Percentiles rank a stretch among this genome's conserved stretches.
Conservation (phyloP, 1,140 invertebrate genomes). For the Anoplolepis gracilipes region DNA sequence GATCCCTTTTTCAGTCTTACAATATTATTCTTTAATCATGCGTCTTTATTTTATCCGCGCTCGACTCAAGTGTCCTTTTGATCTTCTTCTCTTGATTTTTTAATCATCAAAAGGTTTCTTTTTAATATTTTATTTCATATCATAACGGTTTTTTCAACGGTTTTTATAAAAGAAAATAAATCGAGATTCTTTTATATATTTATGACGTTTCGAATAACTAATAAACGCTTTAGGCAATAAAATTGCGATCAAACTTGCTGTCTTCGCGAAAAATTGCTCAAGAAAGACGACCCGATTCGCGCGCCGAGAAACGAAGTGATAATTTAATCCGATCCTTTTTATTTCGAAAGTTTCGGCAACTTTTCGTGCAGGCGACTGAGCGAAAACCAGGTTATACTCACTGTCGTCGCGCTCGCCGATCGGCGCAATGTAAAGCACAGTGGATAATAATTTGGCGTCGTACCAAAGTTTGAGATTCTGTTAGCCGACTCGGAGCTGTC, state of each 20-base stretch:
- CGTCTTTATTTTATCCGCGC: background rate
- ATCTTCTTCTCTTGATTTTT: background rate
- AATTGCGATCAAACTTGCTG: slow-evolving; percentile 16
- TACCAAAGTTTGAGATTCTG: slow-evolving; percentile 77
- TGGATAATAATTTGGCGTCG: slow-evolving; percentile 77
- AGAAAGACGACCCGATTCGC: slow-evolving; percentile 18
- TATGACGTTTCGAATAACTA: background rate
- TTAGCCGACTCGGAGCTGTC: slow-evolving; percentile 69
- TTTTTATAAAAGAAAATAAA: background rate
- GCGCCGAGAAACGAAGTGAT: slow-evolving; percentile 44
- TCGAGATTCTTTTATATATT: background rate
- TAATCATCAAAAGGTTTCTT: background rate
- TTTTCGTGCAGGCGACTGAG: slow-evolving; percentile 50
- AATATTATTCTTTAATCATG: background rate
- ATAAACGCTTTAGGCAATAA: background rate
- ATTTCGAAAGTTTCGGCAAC: slow-evolving; percentile 67
- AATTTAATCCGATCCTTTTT: slow-evolving; percentile 50
- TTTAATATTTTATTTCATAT: background rate
- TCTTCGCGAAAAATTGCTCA: slow-evolving; percentile 20
- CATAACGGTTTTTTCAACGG: background rate
- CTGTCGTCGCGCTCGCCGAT: slow-evolving; percentile 55
- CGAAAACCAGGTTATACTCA: slow-evolving; percentile 64
- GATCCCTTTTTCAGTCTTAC: background rate
- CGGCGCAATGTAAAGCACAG: slow-evolving; percentile 70
- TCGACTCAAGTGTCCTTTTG: background rate